These are phyloP conservation scores for Ataeniobius toweri DNA, from an alignment of 2,797 vertebrate genomes.

Conservation along the genomic window DNA sequence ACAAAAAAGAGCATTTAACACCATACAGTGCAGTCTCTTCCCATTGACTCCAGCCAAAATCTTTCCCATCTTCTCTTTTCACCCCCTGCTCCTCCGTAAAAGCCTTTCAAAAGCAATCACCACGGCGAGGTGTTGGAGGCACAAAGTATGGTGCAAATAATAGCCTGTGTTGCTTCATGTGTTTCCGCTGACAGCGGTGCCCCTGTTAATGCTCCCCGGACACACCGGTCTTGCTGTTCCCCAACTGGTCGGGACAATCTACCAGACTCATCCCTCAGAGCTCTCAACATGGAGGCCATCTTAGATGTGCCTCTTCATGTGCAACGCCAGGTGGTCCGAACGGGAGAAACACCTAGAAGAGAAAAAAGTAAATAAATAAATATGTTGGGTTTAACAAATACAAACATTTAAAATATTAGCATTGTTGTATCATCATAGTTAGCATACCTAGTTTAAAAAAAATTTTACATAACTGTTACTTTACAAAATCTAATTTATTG, in stretches of 20 bases:
- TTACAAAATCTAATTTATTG: too few species aligned
- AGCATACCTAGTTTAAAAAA: not conserved
- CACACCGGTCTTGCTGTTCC: constrained; percentile 82
- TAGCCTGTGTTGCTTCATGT: constrained; percentile 81
- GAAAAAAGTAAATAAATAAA: constrained; percentile 55
- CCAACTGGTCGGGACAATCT: constrained; percentile 77
- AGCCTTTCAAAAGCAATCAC: constrained; percentile 87
- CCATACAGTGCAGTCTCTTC: constrained; percentile 75
- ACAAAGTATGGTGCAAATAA: constrained; percentile 93
- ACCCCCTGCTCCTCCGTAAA: constrained; percentile 75
- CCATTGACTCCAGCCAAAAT: constrained; percentile 68
- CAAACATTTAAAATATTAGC: not conserved
- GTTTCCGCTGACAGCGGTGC: constrained; percentile 62
- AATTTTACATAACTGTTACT: too few species aligned
- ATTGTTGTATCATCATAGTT: not conserved
- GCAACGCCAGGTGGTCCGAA: constrained; percentile 97
- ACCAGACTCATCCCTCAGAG: constrained; percentile 79
- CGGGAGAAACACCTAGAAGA: constrained; percentile 94
- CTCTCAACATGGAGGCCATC: constrained; percentile 56
- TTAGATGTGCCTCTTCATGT: constrained; percentile 99
- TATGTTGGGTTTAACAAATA: not conserved
- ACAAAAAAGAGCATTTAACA: constrained; percentile 77
- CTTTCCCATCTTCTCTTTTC: constrained; percentile 25
- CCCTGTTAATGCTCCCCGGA: constrained; percentile 78
- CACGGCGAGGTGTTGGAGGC: constrained; percentile 90